Evolutionary conservation across 2,113 vertebrate genomes (phyloP).

Genomic region (Paratilapia polleni): DNA sequence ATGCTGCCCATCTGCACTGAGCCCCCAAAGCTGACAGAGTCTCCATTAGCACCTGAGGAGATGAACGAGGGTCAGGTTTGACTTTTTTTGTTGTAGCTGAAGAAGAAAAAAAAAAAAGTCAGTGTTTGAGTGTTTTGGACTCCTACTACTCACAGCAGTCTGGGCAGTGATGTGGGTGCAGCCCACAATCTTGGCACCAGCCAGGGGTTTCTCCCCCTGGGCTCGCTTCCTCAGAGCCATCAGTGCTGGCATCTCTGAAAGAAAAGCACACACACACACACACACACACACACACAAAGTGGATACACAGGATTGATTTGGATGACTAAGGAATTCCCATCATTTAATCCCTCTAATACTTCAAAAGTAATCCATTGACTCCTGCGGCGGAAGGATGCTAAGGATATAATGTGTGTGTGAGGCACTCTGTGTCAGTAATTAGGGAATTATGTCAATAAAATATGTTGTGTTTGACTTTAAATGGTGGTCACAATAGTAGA

Average conservation of each 20-base stretch:
- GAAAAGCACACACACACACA: neutral
- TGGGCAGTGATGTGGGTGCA: conserved; percentile 98
- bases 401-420: neutral
- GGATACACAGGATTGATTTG: conserved; percentile 9
- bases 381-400: conserved; percentile 1
- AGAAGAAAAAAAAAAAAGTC: neutral
- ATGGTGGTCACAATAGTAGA: conserved; percentile 20
- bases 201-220: conserved; percentile 96
- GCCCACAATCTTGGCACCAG: conserved; percentile 98
- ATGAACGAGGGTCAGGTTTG: neutral
- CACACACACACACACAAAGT: neutral
- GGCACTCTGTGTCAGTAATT: conserved; percentile 18
- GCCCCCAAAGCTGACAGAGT: conserved; percentile 93
- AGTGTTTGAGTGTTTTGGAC: neutral
- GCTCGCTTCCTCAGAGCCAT: conserved; percentile 98
- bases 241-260: conserved; percentile 94
- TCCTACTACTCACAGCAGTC: conserved; percentile 88
- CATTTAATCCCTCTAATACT: conserved; percentile 43
- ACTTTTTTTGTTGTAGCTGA: neutral
- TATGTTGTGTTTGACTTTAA: neutral
- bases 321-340: conserved; percentile 37
- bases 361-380: conserved; percentile 23
- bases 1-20: conserved; percentile 97
- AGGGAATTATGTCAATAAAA: neutral
- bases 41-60: conserved; percentile 91